Evolutionary conservation across 2,888 invertebrate genomes (phyloP).

Genomic region (Timandra comae): DNA sequence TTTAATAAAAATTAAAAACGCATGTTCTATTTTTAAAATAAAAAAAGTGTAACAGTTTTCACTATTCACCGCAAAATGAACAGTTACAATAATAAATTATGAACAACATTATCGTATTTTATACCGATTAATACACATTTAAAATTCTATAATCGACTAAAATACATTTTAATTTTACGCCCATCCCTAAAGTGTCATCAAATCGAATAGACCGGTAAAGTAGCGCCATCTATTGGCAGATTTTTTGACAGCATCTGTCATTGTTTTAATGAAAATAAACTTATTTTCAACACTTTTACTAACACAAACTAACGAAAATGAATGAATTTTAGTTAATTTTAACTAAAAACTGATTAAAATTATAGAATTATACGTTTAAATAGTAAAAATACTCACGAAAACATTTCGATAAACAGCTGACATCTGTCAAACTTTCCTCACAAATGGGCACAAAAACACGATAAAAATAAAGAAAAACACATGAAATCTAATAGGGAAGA

Average conservation of each 20-base stretch:
- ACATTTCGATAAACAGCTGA: constrained; percentile 50
- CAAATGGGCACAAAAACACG: constrained; percentile 69
- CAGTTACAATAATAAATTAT: neutral
- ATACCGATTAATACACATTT: too few species aligned
- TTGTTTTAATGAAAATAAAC: constrained; percentile 13
- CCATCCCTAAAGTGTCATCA: constrained; percentile 6
- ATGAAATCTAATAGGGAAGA: constrained; percentile 21
- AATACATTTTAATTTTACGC: too few species aligned
- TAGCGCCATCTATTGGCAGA: constrained; percentile 46
- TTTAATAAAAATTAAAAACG: too few species aligned
- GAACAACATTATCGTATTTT: constrained; percentile 1
- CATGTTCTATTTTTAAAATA: too few species aligned
- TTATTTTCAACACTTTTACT: too few species aligned
- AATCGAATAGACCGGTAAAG: too few species aligned
- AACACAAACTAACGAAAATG: too few species aligned
- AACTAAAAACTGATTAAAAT: too few species aligned
- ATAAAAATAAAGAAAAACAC: constrained; percentile 34
- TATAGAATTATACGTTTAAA: constrained; percentile 15
- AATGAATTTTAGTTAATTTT: too few species aligned
- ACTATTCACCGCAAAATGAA: neutral
- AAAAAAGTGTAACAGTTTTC: neutral
- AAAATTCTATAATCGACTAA: too few species aligned
- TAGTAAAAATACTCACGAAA: constrained; percentile 38
- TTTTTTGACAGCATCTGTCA: constrained; percentile 25
- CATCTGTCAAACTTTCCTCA: constrained; percentile 70